Evolutionary conservation across 2,797 vertebrate genomes (phyloP).

Genomic region (Trachurus trachurus): DNA sequence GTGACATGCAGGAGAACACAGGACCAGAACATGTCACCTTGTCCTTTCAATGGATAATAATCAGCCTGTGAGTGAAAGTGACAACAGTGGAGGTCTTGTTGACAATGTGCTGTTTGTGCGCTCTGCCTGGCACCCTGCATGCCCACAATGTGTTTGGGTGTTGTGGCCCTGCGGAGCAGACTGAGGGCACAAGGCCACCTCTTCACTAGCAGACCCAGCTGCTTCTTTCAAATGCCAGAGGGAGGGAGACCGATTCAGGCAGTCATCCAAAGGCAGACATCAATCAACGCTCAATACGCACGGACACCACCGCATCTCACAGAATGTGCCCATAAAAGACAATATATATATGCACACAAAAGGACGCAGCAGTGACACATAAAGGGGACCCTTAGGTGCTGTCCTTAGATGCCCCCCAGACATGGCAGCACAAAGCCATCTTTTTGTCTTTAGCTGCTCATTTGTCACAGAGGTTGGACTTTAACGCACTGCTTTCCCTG

Average conservation of each 20-base stretch:
- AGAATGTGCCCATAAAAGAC: constrained; percentile 40
- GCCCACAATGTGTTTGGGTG: constrained; percentile 63
- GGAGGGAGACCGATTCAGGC: constrained; percentile 43
- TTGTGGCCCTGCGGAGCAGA: constrained; percentile 53
- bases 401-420: constrained; percentile 16
- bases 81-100: constrained; percentile 40
- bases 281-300: constrained; percentile 56
- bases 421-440: constrained; percentile 20
- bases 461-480: constrained; percentile 38
- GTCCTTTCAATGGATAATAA: neutral
- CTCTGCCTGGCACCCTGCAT: constrained; percentile 66
- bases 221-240: constrained; percentile 52
- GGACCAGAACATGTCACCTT: constrained; percentile 19
- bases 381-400: constrained; percentile 20
- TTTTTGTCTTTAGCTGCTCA: constrained; percentile 8
- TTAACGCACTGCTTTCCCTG: constrained; percentile 32
- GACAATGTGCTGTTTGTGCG: constrained; percentile 61
- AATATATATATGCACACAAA: constrained; percentile 7
- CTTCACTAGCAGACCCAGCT: constrained; percentile 72
- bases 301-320: constrained; percentile 34
- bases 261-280: constrained; percentile 35
- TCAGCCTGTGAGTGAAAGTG: constrained; percentile 33
- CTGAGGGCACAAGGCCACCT: constrained; percentile 68
- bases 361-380: neutral
- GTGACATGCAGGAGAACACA: constrained; percentile 8